Evolutionary conservation across 2,113 vertebrate genomes (phyloP).

Genomic region (Marmota flaviventris): DNA sequence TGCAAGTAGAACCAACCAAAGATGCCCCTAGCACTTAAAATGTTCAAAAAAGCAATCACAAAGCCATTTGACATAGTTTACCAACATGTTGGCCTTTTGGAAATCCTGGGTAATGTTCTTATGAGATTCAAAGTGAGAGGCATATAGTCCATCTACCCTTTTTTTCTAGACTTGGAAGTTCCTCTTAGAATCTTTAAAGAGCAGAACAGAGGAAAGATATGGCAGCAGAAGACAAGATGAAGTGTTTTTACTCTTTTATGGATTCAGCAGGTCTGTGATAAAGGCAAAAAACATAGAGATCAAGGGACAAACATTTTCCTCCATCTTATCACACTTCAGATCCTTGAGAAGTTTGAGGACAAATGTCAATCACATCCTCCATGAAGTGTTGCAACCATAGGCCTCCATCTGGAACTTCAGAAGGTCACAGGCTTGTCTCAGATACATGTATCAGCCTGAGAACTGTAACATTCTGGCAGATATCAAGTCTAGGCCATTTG

Average conservation of each 20-base stretch:
- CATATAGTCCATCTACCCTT: background rate
- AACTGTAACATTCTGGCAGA: background rate
- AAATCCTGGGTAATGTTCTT: constrained; percentile 14
- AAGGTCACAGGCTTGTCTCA: background rate
- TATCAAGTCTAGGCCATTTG: background rate
- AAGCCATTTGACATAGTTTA: background rate
- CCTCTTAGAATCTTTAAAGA: background rate
- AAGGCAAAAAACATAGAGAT: background rate
- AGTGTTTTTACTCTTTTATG: background rate
- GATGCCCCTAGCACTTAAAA: background rate
- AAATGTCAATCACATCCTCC: background rate
- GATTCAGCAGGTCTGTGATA: background rate
- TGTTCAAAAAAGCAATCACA: constrained; percentile 15
- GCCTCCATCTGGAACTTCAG: background rate
- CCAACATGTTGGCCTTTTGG: constrained; percentile 24
- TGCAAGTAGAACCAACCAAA: background rate
- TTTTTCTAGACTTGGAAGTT: background rate
- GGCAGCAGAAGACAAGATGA: background rate
- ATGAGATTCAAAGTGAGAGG: constrained; percentile 33
- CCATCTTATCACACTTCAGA: background rate
- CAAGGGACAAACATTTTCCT: background rate
- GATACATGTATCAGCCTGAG: background rate
- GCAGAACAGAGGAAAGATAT: background rate
- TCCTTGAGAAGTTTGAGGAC: background rate
- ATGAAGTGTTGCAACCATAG: background rate